A percentile compares a stretch with the other conserved stretches of the same genome.
These are phyloP conservation scores for Tenthredo mesomela DNA, from an alignment of 2,888 invertebrate genomes.

Conservation along the genomic window DNA sequence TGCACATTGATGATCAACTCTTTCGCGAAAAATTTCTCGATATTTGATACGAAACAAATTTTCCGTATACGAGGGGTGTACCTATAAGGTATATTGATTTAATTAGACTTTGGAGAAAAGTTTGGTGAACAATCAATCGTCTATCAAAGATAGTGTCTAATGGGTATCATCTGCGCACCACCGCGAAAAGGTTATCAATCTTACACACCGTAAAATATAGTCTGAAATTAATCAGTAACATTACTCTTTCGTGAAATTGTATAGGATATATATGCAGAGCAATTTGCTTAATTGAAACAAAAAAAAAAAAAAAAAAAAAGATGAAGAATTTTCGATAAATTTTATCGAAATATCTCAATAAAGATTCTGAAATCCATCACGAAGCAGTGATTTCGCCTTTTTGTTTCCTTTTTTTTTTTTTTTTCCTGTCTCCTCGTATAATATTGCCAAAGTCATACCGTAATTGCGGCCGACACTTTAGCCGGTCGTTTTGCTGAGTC, in stretches of 20 bases:
- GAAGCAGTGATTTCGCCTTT: not conserved
- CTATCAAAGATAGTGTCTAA: not conserved
- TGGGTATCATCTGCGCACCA: not conserved
- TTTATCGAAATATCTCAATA: not conserved
- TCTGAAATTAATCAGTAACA: not conserved
- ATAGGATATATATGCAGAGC: too few species aligned
- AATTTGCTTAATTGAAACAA: not conserved
- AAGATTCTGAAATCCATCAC: not conserved
- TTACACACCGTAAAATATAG: not conserved
- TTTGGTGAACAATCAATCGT: constrained; percentile 3
- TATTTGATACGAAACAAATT: not conserved
- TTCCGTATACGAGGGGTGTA: not conserved
- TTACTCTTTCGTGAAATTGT: not conserved
- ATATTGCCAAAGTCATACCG: not conserved
- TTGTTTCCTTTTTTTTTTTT: not conserved
- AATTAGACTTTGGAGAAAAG: not conserved
- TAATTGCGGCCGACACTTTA: not conserved
- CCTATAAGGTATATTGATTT: not conserved
- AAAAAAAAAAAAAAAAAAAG: not conserved
- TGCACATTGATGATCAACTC: not conserved
- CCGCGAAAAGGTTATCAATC: not conserved
- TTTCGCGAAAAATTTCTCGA: not conserved
- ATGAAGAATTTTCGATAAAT: not conserved
- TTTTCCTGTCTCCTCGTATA: not conserved
- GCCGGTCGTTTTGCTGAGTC: constrained; percentile 14